Evolutionary conservation across 1,140 invertebrate genomes (phyloP), one percentile per base, ranked within the genome.

Genomic region (Branchinecta lynchi): DNA sequence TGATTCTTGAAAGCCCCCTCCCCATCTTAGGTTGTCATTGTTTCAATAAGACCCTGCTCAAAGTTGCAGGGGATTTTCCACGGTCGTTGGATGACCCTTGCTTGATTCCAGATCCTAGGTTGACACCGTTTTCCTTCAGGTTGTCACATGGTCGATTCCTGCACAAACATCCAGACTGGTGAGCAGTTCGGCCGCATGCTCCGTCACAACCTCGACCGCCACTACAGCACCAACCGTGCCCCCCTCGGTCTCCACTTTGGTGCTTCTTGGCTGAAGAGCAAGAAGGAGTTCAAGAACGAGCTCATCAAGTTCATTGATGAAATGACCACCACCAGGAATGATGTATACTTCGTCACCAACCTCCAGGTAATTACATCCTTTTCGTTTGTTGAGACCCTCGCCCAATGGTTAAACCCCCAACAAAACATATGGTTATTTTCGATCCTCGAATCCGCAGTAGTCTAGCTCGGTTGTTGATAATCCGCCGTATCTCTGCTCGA

Each of bases 231-330:
- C 78, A 96, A 96, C 85, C 84, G 91, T 72, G 92, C 93, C 17
- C 93, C 93, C 12, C 82, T 96, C n/a, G 92, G 92, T 77, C 86
- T 96, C 44, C 89, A 94, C 77, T 93, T 96, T 87, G 91, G 94
- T 76, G 92, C 92, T 21, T 93, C 92, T 20, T 96, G 93, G 93
- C 80, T 96, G 70, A 93, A 94, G 82, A 91, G 89, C 73, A 95
- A 93, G 79, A 91, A 89, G 75, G 90, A 94, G 80, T 95, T 90
- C 81, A 89, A 88, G 77, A 90, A 93, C 71, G 89, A 92, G 78
- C 81, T 97, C 44, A 88, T 92, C 77, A 91, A 91, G 75, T 96
- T 95, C 79, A 93, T 96, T 73, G 90, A 95, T 79, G 92, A 96
- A 77, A 90, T 95, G 86, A 78, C 92, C 67, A 84, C 85, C 70